Base-by-base conservation (phyloP, 2,888 invertebrate genomes). In the Nemoura dubitans region DNA sequence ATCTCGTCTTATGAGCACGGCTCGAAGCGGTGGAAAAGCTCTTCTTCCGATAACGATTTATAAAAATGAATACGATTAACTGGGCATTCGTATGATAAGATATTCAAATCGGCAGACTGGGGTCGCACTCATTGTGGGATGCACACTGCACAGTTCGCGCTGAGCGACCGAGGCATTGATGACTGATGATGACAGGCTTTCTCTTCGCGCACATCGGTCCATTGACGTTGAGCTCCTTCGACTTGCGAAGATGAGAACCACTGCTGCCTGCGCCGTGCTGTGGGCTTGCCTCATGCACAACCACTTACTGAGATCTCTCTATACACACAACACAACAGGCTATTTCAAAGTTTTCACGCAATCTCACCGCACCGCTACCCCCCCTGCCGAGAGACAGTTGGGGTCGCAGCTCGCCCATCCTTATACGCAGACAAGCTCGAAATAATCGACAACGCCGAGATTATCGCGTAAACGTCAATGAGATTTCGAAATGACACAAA, bases 11-110 rank as follows among this genome's bases (percentile, higher is more conserved):
- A 59, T 59, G 59, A 59, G 59, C 59, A 6, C 59, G 2, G 59
- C 59, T 59, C 16, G n/a, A n/a, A 36, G 36, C 36, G 36, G 36
- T 36, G 14, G 59, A 59, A 59, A 59, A 59, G 10, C 59, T 59
- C 59, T 10, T 10, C 59, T 59, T 21, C 21, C 21, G 59, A 59
- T 59, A 59, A 59, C 59, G 59, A 59, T 59, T 59, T 59, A 59
- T 59, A 59, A 59, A 59, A 59, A 59, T 59, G 59, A 59, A 59
- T 59, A 59, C n/a, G 59, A 59, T 59, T 59, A 59, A 59, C 59
- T 21, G 59, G n/a, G 59, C 59, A 59, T 59, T 59, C 21, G 59
- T 59, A 59, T 59, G 59, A 59, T 59, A 59, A 59, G 59, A 59
- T 59, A 59, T 59, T 59, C 59, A 59, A 59, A 59, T 59, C 16